Evolutionary conservation across 2,888 invertebrate species (phyloP), one percentile per base, ranked within the genome.

Genomic region (Adineta ricciae): DNA sequence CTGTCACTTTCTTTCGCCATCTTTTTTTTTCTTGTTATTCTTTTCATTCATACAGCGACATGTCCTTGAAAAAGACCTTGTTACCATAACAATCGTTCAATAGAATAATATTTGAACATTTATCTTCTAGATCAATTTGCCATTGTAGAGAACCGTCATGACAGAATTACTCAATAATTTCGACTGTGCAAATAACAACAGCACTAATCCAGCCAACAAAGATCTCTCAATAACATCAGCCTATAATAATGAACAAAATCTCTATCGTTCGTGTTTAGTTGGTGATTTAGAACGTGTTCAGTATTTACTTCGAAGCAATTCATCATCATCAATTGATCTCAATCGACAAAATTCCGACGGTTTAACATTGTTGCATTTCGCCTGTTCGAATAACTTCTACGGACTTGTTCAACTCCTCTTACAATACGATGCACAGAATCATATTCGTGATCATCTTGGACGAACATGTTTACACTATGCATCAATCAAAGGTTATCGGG

Each of bases 251-350:
- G 78, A 78, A 78, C 78, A 78, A 78, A 78, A 1, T 11, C 8
- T 78, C 16, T 78, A 78, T 78, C 78, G 78, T 41, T 78, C 78
- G 0, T 78, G 78, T 78, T 41, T 78, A 41, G 11, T 21, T n/a
- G 78, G 78, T 78, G 78, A 78, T 41, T 78, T 78, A 78, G 78
- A 78, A 78, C 78, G 78, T 78, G 78, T 41, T 24, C 78, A 78
- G 41, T 78, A 41, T 78, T 41, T 78, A 41, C 38, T 78, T 21
- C 78, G 78, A 14, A 36, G 19, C 32, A 64, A 64, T 64, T 24
- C 41, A 24, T 41, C 78, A 41, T 24, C 78, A 78, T 41, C 38
- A 41, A 78, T 78, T 11, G 41, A 78, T 78, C 38, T 78, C 32
- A 78, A 78, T 41, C 78, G 78, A 41, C 78, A 78, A 32, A 78